phyloP scores from a whole-genome alignment of 2,113 vertebrate genomes.

The Numenius arquata region DNA sequence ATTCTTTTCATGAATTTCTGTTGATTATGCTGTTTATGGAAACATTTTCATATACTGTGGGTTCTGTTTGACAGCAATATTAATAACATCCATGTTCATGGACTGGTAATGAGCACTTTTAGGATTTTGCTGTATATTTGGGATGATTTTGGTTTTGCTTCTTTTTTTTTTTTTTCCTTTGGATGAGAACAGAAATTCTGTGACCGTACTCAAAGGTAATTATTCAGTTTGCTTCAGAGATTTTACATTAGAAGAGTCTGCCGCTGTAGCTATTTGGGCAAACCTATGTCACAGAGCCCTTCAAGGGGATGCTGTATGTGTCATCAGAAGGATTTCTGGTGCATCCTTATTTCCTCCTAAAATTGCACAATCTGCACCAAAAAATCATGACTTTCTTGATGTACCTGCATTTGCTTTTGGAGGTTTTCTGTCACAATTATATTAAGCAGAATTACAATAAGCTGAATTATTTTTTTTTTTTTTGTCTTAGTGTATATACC shows the following conservation, averaged over 20 bases:
- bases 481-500: neutral
- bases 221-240: neutral
- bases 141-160: rapidly evolving
- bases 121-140: neutral
- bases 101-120: neutral
- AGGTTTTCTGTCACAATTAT: neutral
- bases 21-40: conserved; percentile 15
- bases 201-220: neutral
- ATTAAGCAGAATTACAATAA: neutral
- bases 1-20: conserved; percentile 28
- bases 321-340: neutral
- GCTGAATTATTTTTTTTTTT: no score
- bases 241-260: neutral
- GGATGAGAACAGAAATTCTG: neutral
- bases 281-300: neutral
- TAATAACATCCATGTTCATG: neutral
- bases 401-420: neutral
- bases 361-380: neutral
- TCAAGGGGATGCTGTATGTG: neutral
- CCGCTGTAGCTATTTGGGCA: neutral
- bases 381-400: neutral
- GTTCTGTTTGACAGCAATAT: conserved; percentile 3
- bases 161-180: neutral
- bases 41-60: neutral
- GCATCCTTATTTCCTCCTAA: neutral